These are phyloP conservation scores for Apomyelois bistriatella DNA, from an alignment of 2,888 invertebrate species.

Conservation along the genomic window DNA sequence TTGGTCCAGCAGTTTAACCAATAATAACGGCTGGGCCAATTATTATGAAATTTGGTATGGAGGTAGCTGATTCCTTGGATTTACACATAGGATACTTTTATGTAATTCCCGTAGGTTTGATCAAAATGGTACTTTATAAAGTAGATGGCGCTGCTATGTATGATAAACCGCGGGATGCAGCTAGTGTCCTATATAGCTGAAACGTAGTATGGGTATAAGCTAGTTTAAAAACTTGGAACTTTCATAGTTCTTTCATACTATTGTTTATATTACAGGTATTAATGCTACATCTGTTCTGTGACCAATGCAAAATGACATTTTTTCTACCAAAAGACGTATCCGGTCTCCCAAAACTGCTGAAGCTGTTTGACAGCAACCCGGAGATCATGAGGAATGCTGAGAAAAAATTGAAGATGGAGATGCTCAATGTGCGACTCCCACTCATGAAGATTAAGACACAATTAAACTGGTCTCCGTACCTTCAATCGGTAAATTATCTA, in stretches of 20 bases:
- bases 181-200: too few species aligned
- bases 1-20: too few species aligned
- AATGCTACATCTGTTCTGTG: not conserved
- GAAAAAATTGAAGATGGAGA: constrained; percentile 21
- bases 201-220: too few species aligned
- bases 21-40: too few species aligned
- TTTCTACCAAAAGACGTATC: constrained; percentile 30
- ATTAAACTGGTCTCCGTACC: constrained; percentile 41
- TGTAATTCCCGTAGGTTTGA: too few species aligned
- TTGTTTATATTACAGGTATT: not conserved
- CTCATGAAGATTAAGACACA: constrained; percentile 47
- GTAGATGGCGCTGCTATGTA: too few species aligned
- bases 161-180: too few species aligned
- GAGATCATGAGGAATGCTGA: constrained; percentile 26
- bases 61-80: too few species aligned
- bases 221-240: too few species aligned
- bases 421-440: constrained; percentile 37
- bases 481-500: constrained; percentile 41
- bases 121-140: too few species aligned
- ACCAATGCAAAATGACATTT: constrained; percentile 31
- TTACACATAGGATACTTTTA: too few species aligned
- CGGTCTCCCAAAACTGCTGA: constrained; percentile 30
- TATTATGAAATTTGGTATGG: too few species aligned
- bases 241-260: not conserved
- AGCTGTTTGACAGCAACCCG: constrained; percentile 26